Conservation (phyloP, 2,797 vertebrate genomes). For the Spinus olivaceus region DNA sequence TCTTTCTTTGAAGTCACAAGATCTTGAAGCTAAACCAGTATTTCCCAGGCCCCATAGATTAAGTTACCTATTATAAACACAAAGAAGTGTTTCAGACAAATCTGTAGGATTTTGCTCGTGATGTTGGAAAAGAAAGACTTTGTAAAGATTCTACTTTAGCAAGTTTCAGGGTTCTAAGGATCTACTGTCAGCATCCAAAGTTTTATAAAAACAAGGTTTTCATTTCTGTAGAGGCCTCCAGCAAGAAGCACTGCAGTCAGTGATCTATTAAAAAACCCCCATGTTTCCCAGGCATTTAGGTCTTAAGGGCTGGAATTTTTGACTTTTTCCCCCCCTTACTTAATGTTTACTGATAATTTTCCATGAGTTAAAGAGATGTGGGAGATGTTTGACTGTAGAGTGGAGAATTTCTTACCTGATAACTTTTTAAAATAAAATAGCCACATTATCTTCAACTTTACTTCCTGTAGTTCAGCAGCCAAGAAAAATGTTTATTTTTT, state of each 20-base stretch:
- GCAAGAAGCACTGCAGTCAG: background rate
- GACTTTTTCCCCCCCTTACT: background rate
- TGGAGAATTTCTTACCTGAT: background rate
- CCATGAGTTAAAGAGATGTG: background rate
- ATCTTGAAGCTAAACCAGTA: background rate
- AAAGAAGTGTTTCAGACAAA: background rate
- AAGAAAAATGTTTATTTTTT: background rate
- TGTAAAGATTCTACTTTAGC: background rate
- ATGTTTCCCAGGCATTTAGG: background rate
- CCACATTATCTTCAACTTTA: background rate
- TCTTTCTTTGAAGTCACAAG: background rate
- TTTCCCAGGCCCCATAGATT: background rate
- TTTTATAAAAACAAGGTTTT: background rate
- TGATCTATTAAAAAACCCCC: fast-evolving
- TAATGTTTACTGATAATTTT: background rate
- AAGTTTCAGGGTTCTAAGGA: background rate
- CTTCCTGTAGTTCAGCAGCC: background rate
- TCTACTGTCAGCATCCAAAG: background rate
- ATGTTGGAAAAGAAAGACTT: background rate
- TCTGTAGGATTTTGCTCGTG: background rate
- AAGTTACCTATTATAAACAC: background rate
- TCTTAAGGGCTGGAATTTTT: background rate
- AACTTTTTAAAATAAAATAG: background rate
- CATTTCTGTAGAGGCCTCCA: background rate
- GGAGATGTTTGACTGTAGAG: background rate